Evolutionary conservation across 2,888 invertebrate genomes (phyloP).

Genomic region (Norana najaformis): DNA sequence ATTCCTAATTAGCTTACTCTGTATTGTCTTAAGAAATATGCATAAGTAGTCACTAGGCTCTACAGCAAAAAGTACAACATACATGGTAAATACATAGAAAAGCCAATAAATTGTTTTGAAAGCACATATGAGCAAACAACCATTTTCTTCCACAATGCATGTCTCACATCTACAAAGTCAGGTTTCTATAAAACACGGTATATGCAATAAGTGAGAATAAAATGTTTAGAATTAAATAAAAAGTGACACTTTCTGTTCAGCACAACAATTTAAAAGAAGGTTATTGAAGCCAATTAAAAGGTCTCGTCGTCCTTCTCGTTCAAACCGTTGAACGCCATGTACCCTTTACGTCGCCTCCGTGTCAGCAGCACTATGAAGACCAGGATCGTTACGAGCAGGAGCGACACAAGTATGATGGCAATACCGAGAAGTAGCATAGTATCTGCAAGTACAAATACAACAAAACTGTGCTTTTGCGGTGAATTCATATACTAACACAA

Average conservation of each 20-base stretch:
- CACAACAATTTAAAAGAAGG: not conserved
- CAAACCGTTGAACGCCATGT: not conserved
- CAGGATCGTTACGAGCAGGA: not conserved
- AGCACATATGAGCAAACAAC: not conserved
- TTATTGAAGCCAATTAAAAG: not conserved
- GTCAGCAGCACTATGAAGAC: not conserved
- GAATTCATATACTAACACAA: too few relatives aligned
- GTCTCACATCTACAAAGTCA: not conserved
- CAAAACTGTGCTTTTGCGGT: too few relatives aligned
- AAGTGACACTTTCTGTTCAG: not conserved
- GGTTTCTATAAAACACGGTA: not conserved
- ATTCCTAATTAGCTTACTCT: not conserved
- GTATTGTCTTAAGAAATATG: not conserved
- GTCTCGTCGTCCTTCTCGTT: not conserved
- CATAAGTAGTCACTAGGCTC: too few relatives aligned
- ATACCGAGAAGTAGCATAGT: not conserved
- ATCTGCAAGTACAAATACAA: not conserved
- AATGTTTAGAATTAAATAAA: not conserved
- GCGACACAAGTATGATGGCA: not conserved
- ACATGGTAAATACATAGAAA: not conserved
- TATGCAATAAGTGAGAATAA: not conserved
- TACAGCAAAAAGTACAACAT: not conserved
- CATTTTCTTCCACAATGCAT: not conserved
- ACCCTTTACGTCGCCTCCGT: not conserved
- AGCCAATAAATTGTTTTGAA: not conserved